Conservation (phyloP, 2,888 invertebrate species). For the Eucera pruinosa region DNA sequence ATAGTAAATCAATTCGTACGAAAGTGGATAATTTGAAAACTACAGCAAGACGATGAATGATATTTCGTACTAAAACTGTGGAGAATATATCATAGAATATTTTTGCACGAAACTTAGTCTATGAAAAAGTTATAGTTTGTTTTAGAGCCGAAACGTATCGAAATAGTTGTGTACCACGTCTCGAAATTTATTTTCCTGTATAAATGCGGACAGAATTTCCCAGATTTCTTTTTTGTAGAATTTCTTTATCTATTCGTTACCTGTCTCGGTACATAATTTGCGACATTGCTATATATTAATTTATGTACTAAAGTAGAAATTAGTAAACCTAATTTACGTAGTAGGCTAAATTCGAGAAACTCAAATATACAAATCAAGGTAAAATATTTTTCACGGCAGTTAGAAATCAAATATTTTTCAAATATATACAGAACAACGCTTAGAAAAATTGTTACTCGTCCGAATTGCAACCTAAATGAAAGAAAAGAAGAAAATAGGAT, state of each 20-base stretch:
- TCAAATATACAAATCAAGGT: not conserved
- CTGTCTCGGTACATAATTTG: too few species aligned
- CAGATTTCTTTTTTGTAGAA: too few species aligned
- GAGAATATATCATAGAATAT: too few species aligned
- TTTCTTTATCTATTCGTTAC: too few species aligned
- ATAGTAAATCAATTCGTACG: not conserved
- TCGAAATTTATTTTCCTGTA: not conserved
- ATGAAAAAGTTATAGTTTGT: too few species aligned
- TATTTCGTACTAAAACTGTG: not conserved
- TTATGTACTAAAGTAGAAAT: too few species aligned
- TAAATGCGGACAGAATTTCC: not conserved
- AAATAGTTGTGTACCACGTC: too few species aligned
- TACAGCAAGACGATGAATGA: not conserved
- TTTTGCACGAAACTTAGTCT: too few species aligned
- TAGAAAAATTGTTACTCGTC: conserved; percentile 27
- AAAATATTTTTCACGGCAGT: not conserved
- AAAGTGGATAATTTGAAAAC: not conserved
- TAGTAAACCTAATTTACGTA: too few species aligned
- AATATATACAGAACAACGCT: not conserved
- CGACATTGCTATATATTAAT: too few species aligned
- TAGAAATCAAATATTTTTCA: not conserved
- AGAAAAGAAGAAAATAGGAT: not conserved
- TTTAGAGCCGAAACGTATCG: too few species aligned
- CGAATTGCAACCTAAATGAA: too few species aligned
- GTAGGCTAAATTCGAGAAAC: not conserved